Base-by-base conservation (phyloP, 2,888 invertebrate species). In the Eupithecia inturbata region DNA sequence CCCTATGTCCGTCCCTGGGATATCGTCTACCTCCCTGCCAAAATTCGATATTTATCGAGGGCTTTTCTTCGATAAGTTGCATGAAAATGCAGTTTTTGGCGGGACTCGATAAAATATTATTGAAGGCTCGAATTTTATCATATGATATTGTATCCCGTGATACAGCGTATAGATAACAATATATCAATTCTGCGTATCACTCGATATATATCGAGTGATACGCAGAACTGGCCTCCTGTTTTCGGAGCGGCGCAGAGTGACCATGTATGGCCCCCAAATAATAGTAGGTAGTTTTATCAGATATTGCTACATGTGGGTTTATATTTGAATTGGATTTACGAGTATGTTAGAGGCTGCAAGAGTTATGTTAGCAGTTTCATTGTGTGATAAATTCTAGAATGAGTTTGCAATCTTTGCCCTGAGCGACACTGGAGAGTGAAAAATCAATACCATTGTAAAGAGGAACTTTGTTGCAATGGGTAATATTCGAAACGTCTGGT, bases 311-410 rank as follows among this genome's bases (percentile, higher is more conserved):
- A 67, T 60, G 39, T 31, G 62, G 19, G 12, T 62, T 62, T 31
- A 62, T 62, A 62, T 64, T 64, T 64, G 63, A 64, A 64, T 64
- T n/a, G 63, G 33, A 64, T 64, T 64, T 64, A n/a, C n/a, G n/a
- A n/a, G n/a, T n/a, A 64, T 36, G 36, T 36, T 22, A n/a, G 33
- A n/a, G 22, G 63, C n/a, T 12, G 63, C 31, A n/a, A 64, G 33
- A 64, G 36, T 33, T 64, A 33, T 64, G 63, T 33, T 64, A 64
- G 33, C 63, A 64, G 63, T n/a, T 64, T 63, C 36, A 36, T 64
- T 36, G n/a, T 63, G 63, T 36, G 12, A 64, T 64, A 64, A 64
- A 64, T 64, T 64, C n/a, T 36, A 10, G 63, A 64, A 33, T 33
- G n/a, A 63, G 63, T 63, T 63, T 63, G 33, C 36, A 28, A 63